A percentile compares a stretch with the other conserved stretches of the same genome.
Conservation (phyloP, 64 coral and sea anemone species). For the Cladopsammia gracilis region DNA sequence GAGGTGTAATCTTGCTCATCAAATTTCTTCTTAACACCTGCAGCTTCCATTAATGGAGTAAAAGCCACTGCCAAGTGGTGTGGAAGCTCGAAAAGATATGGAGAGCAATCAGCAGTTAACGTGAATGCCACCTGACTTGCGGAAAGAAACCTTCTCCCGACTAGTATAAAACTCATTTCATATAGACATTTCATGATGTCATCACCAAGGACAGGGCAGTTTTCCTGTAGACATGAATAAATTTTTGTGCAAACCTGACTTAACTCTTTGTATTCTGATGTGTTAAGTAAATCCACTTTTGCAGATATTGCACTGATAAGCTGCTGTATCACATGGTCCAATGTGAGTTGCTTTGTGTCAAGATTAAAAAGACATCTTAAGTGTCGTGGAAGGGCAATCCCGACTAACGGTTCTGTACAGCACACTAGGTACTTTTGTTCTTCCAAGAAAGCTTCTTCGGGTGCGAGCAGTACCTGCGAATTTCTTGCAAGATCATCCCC, state of each 20-base stretch:
- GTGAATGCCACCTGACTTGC: constrained; percentile 56
- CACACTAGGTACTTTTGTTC: constrained; percentile 63
- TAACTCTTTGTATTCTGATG: not conserved
- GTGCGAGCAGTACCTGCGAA: not conserved
- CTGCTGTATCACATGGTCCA: constrained; percentile 15
- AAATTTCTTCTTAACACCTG: constrained; percentile 60
- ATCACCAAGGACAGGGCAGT: not conserved
- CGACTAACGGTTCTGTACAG: constrained; percentile 45
- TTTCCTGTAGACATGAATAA: constrained; percentile 67
- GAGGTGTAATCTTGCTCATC: constrained; percentile 34
- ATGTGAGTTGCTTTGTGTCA: not conserved
- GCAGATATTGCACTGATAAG: not conserved
- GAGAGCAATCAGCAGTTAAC: constrained; percentile 11
- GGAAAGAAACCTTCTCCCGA: constrained; percentile 44
- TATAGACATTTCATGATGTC: not conserved
- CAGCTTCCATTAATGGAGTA: constrained; percentile 32
- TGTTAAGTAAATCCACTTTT: not conserved
- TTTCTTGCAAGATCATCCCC: constrained; percentile 34
- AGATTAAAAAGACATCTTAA: not conserved
- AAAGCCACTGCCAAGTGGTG: not conserved
- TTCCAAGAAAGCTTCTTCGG: constrained; percentile 47
- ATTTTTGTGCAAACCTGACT: constrained; percentile 22
- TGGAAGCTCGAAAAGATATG: constrained; percentile 50
- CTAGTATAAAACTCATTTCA: constrained; percentile 9
- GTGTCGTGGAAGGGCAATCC: not conserved